Conservation (phyloP, 2,113 vertebrate species). For the Chloropsis cyanopogon region DNA sequence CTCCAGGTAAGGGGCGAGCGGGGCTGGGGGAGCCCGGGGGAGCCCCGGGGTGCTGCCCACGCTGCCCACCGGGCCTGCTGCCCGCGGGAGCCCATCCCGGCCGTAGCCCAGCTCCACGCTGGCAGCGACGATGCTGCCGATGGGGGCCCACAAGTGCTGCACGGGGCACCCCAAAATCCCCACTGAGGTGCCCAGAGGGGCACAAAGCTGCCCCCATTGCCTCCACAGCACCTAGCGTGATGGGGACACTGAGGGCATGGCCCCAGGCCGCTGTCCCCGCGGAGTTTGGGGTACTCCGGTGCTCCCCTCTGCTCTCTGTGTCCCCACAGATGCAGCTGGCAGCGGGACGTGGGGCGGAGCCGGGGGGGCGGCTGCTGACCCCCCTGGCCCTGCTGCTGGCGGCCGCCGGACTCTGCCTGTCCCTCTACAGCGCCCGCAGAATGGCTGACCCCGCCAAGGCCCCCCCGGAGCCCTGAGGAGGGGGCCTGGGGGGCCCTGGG, state of each 20-base stretch:
- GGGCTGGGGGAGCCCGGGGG: neutral
- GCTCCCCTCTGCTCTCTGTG: neutral
- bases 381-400: conserved; percentile 89
- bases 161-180: neutral
- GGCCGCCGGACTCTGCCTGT: conserved; percentile 86
- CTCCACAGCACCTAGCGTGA: rapidly evolving
- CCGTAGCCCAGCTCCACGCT: rapidly evolving
- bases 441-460: conserved; percentile 78
- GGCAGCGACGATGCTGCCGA: neutral
- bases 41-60: neutral
- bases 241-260: rapidly evolving
- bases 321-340: conserved; percentile 86
- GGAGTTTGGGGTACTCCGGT: neutral
- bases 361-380: conserved; percentile 79
- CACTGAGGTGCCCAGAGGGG: rapidly evolving
- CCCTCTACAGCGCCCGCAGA: conserved; percentile 88
- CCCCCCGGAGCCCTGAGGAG: conserved; percentile 61
- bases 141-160: rapidly evolving
- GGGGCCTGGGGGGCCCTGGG: neutral
- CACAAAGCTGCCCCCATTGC: neutral
- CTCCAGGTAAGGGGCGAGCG: conserved; percentile 78
- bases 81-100: rapidly evolving
- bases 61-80: neutral
- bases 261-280: rapidly evolving
- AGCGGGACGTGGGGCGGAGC: conserved; percentile 79